Conservation (phyloP, 2,888 invertebrate genomes). For the Spilosoma lubricipeda region DNA sequence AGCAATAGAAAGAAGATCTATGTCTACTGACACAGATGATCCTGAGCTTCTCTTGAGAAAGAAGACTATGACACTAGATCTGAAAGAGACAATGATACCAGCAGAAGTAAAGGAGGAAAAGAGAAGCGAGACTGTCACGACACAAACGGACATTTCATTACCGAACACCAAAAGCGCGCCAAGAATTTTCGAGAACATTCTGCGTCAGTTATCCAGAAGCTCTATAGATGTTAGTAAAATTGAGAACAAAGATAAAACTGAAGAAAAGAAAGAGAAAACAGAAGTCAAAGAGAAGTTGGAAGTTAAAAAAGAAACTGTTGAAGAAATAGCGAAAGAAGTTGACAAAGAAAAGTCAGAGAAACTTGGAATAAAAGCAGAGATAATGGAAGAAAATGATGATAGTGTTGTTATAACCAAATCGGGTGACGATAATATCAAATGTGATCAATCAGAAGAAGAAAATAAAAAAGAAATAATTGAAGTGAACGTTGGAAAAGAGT, state of each 20-base stretch:
- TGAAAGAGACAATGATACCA: slow-evolving; percentile 73
- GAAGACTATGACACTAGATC: slow-evolving; percentile 70
- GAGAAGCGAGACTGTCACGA: slow-evolving; percentile 72
- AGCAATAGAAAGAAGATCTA: slow-evolving; percentile 73
- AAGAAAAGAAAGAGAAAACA: slow-evolving; percentile 12
- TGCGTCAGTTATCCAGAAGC: slow-evolving; percentile 75
- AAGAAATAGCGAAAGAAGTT: not conserved
- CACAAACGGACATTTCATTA: slow-evolving; percentile 81
- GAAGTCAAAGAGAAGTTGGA: not conserved
- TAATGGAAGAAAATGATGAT: not conserved
- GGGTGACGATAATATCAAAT: not conserved
- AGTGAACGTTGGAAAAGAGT: not conserved
- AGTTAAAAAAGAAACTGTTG: not conserved
- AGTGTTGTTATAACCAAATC: not conserved
- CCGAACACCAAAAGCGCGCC: slow-evolving; percentile 83
- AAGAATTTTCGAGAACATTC: slow-evolving; percentile 80
- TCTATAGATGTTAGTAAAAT: slow-evolving; percentile 68
- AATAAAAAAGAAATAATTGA: not conserved
- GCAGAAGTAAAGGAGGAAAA: slow-evolving; percentile 63
- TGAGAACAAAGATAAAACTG: slow-evolving; percentile 19
- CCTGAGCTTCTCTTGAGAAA: slow-evolving; percentile 59
- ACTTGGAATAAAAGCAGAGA: not conserved
- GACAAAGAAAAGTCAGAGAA: not conserved
- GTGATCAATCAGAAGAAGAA: not conserved
- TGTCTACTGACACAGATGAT: slow-evolving; percentile 48